Conservation (phyloP, 1,140 invertebrate genomes). For the Harlomillsia oculata region DNA sequence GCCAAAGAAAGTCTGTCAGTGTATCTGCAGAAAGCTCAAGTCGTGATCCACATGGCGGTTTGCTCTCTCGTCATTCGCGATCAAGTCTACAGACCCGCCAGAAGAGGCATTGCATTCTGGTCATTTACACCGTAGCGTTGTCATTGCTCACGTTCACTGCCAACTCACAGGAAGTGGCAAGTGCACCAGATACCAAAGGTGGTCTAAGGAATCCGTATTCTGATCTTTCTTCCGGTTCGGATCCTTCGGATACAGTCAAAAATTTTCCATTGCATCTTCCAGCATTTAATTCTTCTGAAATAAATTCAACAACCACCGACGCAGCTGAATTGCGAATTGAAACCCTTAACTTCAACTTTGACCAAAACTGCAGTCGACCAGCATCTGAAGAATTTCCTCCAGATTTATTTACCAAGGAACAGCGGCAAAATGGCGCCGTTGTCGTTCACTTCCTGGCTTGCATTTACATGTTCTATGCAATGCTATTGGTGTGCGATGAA, state of each 20-base stretch:
- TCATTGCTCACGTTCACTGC: not conserved
- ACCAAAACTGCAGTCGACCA: conserved; percentile 64
- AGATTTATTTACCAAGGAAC: conserved; percentile 64
- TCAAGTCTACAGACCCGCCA: not conserved
- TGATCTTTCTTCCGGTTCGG: not conserved
- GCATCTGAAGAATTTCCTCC: conserved; percentile 74
- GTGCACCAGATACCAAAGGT: not conserved
- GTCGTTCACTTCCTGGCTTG: conserved; percentile 68
- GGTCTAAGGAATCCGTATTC: not conserved
- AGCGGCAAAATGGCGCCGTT: conserved; percentile 68
- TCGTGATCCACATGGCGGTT: not conserved
- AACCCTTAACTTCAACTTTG: not conserved
- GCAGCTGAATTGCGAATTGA: not conserved
- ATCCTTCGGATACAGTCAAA: not conserved
- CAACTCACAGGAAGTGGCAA: not conserved
- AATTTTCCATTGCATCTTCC: not conserved
- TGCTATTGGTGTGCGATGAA: conserved; percentile 78
- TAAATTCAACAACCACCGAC: not conserved
- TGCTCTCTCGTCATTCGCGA: not conserved
- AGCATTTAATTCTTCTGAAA: not conserved
- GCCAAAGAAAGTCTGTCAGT: conserved; percentile 9
- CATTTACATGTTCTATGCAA: conserved; percentile 70
- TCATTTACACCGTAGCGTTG: not conserved
- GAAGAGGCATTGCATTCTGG: conserved; percentile 10
- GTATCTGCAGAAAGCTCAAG: not conserved